A percentile compares a stretch with the other conserved stretches of the same genome.
phyloP scores from a whole-genome alignment of 1,140 invertebrate species.

The Tigriopus japonicus region DNA sequence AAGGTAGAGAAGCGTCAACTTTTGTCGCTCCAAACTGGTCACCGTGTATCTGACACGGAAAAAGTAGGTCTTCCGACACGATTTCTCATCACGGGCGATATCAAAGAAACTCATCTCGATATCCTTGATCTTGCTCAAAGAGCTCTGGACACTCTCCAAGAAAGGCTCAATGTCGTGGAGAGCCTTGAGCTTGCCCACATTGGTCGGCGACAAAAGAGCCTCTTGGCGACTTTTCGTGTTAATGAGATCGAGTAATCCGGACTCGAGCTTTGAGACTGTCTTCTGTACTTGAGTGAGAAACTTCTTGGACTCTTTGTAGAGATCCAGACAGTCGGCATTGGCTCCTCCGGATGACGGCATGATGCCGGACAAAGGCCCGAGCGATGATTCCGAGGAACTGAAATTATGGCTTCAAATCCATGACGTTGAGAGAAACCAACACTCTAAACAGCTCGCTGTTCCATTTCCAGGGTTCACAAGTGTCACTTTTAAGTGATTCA shows the following conservation, averaged over 20 bases:
- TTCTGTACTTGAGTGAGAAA: neutral
- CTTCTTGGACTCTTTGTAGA: neutral
- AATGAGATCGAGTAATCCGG: neutral
- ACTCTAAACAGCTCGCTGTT: too few species aligned
- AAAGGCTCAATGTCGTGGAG: neutral
- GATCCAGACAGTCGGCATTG: neutral
- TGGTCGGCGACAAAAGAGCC: neutral
- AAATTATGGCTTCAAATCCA: too few species aligned
- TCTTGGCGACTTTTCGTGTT: neutral
- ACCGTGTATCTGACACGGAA: conserved; percentile 1
- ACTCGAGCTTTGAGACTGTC: neutral
- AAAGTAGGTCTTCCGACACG: neutral
- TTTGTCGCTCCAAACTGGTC: neutral
- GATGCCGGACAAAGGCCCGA: too few species aligned
- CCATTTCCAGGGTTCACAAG: too few species aligned
- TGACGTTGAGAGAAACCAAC: too few species aligned
- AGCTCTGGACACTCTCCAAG: neutral
- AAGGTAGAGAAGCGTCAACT: neutral
- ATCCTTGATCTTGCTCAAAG: neutral
- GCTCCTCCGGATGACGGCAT: neutral
- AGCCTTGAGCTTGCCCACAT: neutral
- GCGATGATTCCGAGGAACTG: too few species aligned
- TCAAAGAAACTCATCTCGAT: neutral
- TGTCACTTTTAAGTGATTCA: too few species aligned
- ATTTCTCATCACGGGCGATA: neutral